Evolutionary conservation across 2,113 vertebrate species (phyloP).

Genomic region (Dicerorhinus sumatrensis): DNA sequence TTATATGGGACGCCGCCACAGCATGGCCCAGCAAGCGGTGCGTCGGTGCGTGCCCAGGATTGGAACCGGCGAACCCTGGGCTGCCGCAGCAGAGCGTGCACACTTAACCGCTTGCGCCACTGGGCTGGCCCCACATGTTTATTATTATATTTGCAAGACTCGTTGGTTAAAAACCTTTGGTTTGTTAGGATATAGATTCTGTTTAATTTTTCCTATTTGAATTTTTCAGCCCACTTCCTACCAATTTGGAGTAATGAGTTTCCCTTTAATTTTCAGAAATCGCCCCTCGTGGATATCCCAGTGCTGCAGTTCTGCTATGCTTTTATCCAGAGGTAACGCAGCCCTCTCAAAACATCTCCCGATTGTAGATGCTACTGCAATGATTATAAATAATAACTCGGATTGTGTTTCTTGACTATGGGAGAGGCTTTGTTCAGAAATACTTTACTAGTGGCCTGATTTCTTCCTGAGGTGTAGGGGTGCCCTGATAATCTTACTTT

Average conservation of each 20-base stretch:
- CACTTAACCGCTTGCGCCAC: no score
- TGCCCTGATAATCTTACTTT: not conserved
- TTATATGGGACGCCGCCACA: no score
- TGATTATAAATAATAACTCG: fast-evolving
- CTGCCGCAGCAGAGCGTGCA: no score
- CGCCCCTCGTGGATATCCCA: constrained; percentile 93
- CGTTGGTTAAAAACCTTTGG: not conserved
- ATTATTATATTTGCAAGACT: not conserved
- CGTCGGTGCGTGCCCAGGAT: no score
- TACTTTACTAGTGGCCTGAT: not conserved
- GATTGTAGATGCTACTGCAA: fast-evolving
- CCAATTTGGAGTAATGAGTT: not conserved
- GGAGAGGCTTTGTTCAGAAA: not conserved
- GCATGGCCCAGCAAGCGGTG: no score
- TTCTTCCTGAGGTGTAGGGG: fast-evolving
- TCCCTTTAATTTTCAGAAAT: constrained; percentile 88
- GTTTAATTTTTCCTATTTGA: not conserved
- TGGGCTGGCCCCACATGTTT: no score
- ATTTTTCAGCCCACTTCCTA: not conserved
- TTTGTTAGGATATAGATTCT: not conserved
- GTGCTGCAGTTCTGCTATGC: constrained; percentile 94
- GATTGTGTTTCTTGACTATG: not conserved
- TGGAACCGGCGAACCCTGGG: no score
- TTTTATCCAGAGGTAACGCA: constrained; percentile 93
- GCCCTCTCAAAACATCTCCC: not conserved